Evolutionary conservation across 2,113 vertebrate species (phyloP).

Genomic region (Trogon surrucura): DNA sequence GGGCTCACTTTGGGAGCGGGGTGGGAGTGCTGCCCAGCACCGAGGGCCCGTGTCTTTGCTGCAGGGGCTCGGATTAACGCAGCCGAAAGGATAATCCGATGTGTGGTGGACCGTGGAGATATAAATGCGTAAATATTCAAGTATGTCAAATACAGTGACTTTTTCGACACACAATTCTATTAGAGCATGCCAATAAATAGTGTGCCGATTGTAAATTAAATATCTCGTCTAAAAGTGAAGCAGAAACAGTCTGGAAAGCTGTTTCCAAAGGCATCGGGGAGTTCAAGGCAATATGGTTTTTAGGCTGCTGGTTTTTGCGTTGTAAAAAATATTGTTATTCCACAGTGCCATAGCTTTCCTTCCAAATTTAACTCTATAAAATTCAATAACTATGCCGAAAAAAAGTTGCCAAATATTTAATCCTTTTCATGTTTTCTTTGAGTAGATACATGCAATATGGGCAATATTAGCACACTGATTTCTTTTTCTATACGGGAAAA

Average conservation of each 20-base stretch:
- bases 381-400: background rate
- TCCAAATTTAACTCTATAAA: background rate
- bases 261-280: background rate
- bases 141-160: background rate
- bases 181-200: background rate
- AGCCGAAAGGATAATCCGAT: accelerated
- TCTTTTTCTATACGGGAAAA: background rate
- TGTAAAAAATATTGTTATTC: background rate
- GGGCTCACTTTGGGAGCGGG: background rate
- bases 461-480: background rate
- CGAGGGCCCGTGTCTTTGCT: accelerated
- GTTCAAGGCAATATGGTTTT: background rate
- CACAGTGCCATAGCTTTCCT: background rate
- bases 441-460: background rate
- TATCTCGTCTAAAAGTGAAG: conserved; percentile 13
- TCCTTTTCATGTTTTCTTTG: background rate
- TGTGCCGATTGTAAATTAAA: background rate
- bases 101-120: background rate
- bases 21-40: background rate
- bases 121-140: background rate
- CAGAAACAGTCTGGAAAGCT: conserved; percentile 8
- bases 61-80: accelerated
- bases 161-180: background rate
- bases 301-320: background rate
- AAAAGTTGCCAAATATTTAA: background rate